Evolutionary conservation across 2,888 invertebrate species (phyloP).

Genomic region (Atrina japonica): DNA sequence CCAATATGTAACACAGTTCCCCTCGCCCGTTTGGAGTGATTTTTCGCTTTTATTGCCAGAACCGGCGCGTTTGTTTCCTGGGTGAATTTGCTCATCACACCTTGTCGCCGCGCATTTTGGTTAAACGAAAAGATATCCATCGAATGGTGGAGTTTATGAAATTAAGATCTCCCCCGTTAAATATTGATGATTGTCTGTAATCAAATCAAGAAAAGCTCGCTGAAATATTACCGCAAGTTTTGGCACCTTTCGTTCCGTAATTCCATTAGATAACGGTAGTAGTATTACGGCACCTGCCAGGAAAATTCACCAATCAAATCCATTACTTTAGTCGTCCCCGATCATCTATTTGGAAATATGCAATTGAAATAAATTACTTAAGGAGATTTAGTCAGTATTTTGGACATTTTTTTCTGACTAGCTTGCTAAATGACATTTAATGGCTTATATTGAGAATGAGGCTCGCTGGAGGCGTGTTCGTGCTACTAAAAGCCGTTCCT

Average conservation of each 20-base stretch:
- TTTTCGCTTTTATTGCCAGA: slow-evolving; percentile 60
- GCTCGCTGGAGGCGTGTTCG: too few species aligned
- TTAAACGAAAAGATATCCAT: slow-evolving; percentile 64
- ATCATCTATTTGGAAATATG: too few species aligned
- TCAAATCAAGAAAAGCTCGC: slow-evolving; percentile 62
- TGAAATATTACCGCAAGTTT: slow-evolving; percentile 62
- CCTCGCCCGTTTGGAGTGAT: slow-evolving; percentile 41
- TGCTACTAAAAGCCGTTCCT: too few species aligned
- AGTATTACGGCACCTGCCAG: slow-evolving; percentile 32
- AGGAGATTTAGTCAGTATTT: too few species aligned
- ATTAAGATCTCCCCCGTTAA: slow-evolving; percentile 65
- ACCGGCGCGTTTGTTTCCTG: slow-evolving; percentile 61
- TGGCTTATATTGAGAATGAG: too few species aligned
- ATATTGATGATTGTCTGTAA: slow-evolving; percentile 67
- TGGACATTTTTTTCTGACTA: too few species aligned
- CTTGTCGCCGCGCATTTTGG: slow-evolving; percentile 53
- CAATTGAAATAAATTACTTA: too few species aligned
- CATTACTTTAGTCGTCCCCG: too few species aligned
- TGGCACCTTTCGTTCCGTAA: slow-evolving; percentile 65
- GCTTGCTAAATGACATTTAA: too few species aligned
- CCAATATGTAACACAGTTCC: slow-evolving; percentile 36
- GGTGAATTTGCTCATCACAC: slow-evolving; percentile 70
- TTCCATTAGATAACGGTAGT: slow-evolving; percentile 58
- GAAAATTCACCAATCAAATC: neutral
- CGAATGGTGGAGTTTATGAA: slow-evolving; percentile 56